Base-by-base conservation (phyloP, 1,140 invertebrate genomes). In the Hirudo medicinalis region DNA sequence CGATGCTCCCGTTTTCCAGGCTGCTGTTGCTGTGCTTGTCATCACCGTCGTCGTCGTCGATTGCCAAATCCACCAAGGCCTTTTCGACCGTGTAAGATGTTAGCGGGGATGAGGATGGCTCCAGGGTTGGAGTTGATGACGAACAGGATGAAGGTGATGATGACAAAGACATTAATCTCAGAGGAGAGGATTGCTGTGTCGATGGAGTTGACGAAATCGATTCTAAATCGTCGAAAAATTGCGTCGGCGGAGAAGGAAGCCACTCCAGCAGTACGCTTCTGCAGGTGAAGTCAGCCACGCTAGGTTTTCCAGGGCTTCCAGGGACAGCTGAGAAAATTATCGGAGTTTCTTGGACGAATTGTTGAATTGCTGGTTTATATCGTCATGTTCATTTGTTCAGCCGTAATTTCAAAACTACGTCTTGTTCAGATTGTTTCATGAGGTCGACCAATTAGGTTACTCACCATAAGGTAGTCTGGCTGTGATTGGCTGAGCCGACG, bases 401-500 rank as follows among this genome's bases (percentile, higher is more conserved):
- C 6, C 32, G 2, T 6, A 36, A 36, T 36, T 36, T 36, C 32
- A 36, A 36, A 36, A 36, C 2, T 3, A 36, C 32, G 6, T 36
- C n/a, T 49, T 49, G 15, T 49, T 49, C 4, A 1, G 11, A 17
- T 49, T 49, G 0, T 49, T 49, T 17, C 13, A 5, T 9, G 15
- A 17, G 43, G 9, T 49, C 43, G 15, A 2, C 43, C 43, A 49
- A 49, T 49, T 13, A 63, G 19, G 29, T 13, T n/a, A 75, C 78
- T 77, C 76, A 81, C 81, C 74, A 76, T 77, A 80, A 49, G 76
- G 76, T 76, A 78, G 76, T 74, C 79, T 81, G 19, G 79, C 76
- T 27, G 76, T 78, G 54, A 78, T 74, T 55, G 76, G 77, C 86
- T 79, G 77, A 63, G 76, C 76, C 25, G 77, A 86, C 78, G 97